Conservation (phyloP, 2,113 vertebrate genomes). For the Pelecanoides urinatrix region DNA sequence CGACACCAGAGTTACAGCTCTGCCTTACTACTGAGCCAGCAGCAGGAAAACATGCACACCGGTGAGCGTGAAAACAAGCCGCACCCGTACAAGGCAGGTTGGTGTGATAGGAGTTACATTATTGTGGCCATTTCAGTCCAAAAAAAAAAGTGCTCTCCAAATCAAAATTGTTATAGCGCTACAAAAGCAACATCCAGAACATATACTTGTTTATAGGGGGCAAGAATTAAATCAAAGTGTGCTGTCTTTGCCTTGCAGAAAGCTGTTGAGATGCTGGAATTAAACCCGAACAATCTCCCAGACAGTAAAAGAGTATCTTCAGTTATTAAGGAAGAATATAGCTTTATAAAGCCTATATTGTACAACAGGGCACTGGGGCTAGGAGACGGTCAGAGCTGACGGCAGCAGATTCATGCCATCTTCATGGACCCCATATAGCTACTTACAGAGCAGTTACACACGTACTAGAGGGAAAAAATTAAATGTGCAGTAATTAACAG, state of each 20-base stretch:
- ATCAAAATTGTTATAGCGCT: not conserved
- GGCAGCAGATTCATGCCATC: not conserved
- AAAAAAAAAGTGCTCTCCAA: not conserved
- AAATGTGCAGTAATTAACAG: not conserved
- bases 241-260: not conserved
- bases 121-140: not conserved
- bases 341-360: not conserved
- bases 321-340: not conserved
- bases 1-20: not conserved
- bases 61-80: rapidly evolving
- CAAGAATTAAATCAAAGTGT: not conserved
- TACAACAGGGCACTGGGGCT: not conserved
- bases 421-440: rapidly evolving
- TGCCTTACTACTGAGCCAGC: not conserved
- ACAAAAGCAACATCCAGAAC: not conserved
- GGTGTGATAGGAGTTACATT: too few relatives aligned
- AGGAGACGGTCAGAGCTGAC: not conserved
- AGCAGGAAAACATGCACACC: not conserved
- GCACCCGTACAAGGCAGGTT: not conserved
- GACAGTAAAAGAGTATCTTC: not conserved
- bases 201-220: not conserved
- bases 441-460: not conserved
- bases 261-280: not conserved
- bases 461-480: not conserved
- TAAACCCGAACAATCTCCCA: not conserved